Evolutionary conservation across 2,888 invertebrate genomes (phyloP).

Genomic region (Ctenicera cuprea): DNA sequence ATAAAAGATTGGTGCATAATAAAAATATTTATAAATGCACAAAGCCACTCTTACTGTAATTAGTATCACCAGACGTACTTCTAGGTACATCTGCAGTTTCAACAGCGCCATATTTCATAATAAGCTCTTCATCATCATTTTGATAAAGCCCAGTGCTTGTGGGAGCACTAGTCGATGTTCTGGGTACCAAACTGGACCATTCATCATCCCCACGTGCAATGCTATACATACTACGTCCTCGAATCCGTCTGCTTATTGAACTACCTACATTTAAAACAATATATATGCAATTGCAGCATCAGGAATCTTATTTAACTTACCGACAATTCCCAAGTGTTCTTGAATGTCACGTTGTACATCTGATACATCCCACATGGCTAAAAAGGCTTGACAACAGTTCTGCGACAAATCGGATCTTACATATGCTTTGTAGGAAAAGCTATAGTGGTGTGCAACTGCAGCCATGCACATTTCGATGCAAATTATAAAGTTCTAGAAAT

Average conservation of each 20-base stretch:
- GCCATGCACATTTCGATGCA: conserved; percentile 99
- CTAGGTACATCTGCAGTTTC: conserved; percentile 28
- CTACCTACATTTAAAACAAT: conserved; percentile 74
- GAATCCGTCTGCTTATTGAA: conserved; percentile 84
- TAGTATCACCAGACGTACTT: conserved; percentile 30
- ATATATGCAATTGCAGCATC: conserved; percentile 1
- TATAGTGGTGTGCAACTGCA: conserved; percentile 95
- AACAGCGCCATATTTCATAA: conserved; percentile 67
- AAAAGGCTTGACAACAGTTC: conserved; percentile 85
- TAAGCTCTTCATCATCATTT: conserved; percentile 65
- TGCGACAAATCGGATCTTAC: conserved; percentile 72
- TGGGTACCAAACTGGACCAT: conserved; percentile 65
- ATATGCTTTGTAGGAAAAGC: conserved; percentile 95
- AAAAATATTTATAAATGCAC: conserved; percentile 18
- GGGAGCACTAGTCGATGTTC: conserved; percentile 66
- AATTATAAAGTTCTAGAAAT: conserved; percentile 91
- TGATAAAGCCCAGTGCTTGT: conserved; percentile 65
- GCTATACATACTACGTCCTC: conserved; percentile 86
- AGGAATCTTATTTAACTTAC: conserved; percentile 71
- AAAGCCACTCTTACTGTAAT: conserved; percentile 1
- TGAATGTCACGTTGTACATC: conserved; percentile 95
- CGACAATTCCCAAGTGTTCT: conserved; percentile 94
- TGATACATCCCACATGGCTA: conserved; percentile 97
- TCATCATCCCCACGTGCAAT: conserved; percentile 83
- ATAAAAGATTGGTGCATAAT: no score